A percentile compares a stretch with the other conserved stretches of the same genome.
Evolutionary conservation across 2,797 vertebrate species (phyloP).

Genomic region (Ciconia nigra): DNA sequence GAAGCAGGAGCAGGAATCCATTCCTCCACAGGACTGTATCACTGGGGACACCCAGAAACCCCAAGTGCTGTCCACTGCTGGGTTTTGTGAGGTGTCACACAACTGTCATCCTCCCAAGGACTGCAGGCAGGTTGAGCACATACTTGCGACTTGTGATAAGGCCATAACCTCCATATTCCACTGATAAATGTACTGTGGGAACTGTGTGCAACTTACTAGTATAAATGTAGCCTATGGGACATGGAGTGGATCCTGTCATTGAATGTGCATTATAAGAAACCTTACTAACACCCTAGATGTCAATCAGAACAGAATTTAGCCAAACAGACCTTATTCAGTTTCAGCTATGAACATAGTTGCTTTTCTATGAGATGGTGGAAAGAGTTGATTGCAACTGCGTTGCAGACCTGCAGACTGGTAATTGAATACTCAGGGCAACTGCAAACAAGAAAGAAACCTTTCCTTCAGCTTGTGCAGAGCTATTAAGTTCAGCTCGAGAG

Average conservation of each 20-base stretch:
- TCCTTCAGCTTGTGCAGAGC: neutral
- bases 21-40: neutral
- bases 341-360: neutral
- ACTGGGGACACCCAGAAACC: neutral
- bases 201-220: neutral
- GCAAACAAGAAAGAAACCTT: neutral
- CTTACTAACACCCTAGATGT: neutral
- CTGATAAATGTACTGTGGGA: neutral
- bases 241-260: neutral
- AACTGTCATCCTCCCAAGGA: neutral
- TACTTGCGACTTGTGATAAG: neutral
- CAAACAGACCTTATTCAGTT: neutral
- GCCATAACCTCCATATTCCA: neutral
- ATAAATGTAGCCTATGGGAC: neutral
- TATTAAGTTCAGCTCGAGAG: neutral
- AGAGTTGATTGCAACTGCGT: neutral
- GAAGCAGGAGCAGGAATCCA: neutral
- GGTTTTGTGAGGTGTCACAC: neutral
- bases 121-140: neutral
- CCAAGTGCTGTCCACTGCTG: neutral
- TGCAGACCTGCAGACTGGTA: neutral
- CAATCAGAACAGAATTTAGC: neutral
- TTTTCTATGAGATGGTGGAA: neutral
- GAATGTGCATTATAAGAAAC: neutral
- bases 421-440: neutral